A percentile compares a stretch with the other conserved stretches of the same genome.
Conservation (phyloP, 2,888 invertebrate species). For the Odontocerum albicorne region DNA sequence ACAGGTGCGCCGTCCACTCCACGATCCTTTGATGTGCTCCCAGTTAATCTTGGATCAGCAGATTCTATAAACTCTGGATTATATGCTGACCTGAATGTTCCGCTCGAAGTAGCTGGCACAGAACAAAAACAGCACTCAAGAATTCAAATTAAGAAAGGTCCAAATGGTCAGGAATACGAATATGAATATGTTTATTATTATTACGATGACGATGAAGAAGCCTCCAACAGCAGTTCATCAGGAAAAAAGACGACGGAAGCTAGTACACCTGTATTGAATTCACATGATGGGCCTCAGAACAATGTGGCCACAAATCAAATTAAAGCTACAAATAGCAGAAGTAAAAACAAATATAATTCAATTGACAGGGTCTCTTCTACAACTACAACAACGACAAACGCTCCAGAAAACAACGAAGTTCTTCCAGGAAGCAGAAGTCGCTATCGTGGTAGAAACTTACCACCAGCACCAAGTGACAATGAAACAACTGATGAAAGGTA, state of each 20-base stretch:
- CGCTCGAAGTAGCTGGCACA: slow-evolving; percentile 64
- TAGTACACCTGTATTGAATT: slow-evolving; percentile 50
- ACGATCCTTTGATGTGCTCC: slow-evolving; percentile 51
- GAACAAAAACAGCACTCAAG: slow-evolving; percentile 71
- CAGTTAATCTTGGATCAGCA: slow-evolving; percentile 55
- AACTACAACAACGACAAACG: slow-evolving; percentile 46
- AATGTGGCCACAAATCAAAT: slow-evolving; percentile 52
- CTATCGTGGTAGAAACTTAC: slow-evolving; percentile 53
- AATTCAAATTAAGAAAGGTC: slow-evolving; percentile 84
- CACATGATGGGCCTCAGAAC: slow-evolving; percentile 64
- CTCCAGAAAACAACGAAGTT: slow-evolving; percentile 71
- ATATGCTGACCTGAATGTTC: slow-evolving; percentile 54
- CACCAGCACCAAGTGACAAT: slow-evolving; percentile 55
- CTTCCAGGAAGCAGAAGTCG: slow-evolving; percentile 55
- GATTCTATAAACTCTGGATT: slow-evolving; percentile 55
- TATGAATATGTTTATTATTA: slow-evolving; percentile 92
- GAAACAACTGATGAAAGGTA: slow-evolving; percentile 57
- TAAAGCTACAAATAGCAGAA: slow-evolving; percentile 39
- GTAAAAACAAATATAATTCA: slow-evolving; percentile 59
- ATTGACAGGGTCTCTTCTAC: slow-evolving; percentile 53
- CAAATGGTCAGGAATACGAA: slow-evolving; percentile 88
- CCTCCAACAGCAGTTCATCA: slow-evolving; percentile 44
- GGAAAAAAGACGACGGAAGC: slow-evolving; percentile 40
- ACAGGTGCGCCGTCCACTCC: slow-evolving; percentile 49
- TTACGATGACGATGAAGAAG: slow-evolving; percentile 79